These are phyloP conservation scores for Aphelinus atriplicis DNA, from an alignment of 1,140 invertebrate genomes.

Conservation along the genomic window DNA sequence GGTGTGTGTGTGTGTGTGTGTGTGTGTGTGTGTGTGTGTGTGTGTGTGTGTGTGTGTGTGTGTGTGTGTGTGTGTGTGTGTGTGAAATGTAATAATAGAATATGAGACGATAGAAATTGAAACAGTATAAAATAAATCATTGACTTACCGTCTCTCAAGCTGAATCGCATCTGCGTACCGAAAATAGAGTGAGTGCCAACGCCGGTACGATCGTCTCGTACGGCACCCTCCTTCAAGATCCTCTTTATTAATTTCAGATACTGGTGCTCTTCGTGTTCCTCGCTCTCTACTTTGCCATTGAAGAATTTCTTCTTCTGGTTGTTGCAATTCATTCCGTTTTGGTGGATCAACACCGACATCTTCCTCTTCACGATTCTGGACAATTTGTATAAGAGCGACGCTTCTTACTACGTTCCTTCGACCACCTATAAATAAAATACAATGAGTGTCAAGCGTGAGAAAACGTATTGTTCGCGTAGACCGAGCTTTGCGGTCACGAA, in stretches of 20 bases:
- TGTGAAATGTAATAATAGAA: too few relatives aligned
- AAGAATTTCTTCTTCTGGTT: conserved; percentile 25
- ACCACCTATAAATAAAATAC: too few relatives aligned
- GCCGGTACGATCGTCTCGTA: conserved; percentile 85
- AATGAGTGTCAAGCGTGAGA: too few relatives aligned
- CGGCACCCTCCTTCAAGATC: conserved; percentile 75
- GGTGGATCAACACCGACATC: conserved; percentile 6
- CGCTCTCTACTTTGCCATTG: conserved; percentile 21
- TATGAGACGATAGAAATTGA: too few relatives aligned
- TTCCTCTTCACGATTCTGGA: not conserved
- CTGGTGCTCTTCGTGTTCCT: conserved; percentile 60
- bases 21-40: too few relatives aligned
- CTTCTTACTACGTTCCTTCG: too few relatives aligned
- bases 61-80: too few relatives aligned
- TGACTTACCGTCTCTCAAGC: conserved; percentile 73
- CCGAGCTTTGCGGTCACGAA: too few relatives aligned
- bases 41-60: too few relatives aligned
- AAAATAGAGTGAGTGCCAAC: conserved; percentile 94
- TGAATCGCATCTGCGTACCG: conserved; percentile 91
- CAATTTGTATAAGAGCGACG: too few relatives aligned
- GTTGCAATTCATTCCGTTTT: conserved; percentile 13
- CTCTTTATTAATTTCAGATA: conserved; percentile 70
- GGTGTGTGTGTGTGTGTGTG: too few relatives aligned
- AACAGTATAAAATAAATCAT: not conserved
- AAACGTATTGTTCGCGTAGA: too few relatives aligned